These are phyloP conservation scores for Stylophora pistillata DNA, from an alignment of 64 coral and sea anemone species.

Conservation along the genomic window DNA sequence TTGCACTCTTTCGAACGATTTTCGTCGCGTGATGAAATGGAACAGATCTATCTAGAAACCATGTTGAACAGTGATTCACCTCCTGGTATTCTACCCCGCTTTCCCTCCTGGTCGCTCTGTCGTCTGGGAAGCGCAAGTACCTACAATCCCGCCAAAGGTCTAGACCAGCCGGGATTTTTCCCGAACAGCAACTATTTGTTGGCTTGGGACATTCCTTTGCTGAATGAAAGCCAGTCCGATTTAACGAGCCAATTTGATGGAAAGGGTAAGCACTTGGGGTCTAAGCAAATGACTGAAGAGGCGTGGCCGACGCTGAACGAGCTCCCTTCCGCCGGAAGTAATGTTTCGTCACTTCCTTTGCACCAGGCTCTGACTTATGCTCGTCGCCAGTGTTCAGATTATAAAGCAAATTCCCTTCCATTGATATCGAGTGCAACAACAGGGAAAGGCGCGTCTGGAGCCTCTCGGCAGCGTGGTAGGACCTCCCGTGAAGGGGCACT, in stretches of 20 bases:
- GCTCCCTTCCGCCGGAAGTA: constrained; percentile 68
- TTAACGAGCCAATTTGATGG: constrained; percentile 88
- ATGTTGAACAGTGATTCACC: constrained; percentile 89
- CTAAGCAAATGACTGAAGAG: constrained; percentile 76
- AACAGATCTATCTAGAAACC: constrained; percentile 69
- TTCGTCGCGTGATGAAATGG: constrained; percentile 44
- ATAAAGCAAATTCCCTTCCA: constrained; percentile 51
- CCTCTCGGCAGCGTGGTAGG: constrained; percentile 69
- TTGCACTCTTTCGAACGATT: constrained; percentile 9
- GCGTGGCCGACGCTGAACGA: constrained; percentile 97
- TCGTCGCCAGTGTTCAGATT: constrained; percentile 78
- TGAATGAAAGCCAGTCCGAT: constrained; percentile 81
- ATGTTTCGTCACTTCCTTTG: constrained; percentile 80
- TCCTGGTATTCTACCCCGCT: constrained; percentile 67
- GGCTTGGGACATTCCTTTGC: constrained; percentile 95
- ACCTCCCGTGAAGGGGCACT: constrained; percentile 59
- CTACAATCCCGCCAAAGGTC: constrained; percentile 87
- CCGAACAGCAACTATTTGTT: constrained; percentile 92
- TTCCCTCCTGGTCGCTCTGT: constrained; percentile 95
- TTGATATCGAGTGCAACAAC: constrained; percentile 35
- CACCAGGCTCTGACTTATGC: constrained; percentile 83
- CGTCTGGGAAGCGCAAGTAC: constrained; percentile 70
- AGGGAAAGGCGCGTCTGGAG: constrained; percentile 33
- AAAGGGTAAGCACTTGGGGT: constrained; percentile 84
- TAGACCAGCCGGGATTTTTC: constrained; percentile 98